Evolutionary conservation across 2,888 invertebrate species (phyloP).

Genomic region (Dromius quadrimaculatus): DNA sequence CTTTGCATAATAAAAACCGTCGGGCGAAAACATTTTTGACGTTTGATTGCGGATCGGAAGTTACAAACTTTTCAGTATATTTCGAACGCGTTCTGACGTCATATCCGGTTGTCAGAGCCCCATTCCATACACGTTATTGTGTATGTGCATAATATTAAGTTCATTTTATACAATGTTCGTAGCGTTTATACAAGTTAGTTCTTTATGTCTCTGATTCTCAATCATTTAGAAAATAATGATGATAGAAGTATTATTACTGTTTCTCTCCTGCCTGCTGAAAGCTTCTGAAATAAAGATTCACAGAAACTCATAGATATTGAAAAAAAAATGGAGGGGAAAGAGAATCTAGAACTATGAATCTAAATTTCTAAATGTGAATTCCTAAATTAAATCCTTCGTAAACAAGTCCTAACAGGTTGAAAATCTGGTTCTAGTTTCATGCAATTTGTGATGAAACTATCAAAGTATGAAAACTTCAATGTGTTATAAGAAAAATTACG

Average conservation of each 20-base stretch:
- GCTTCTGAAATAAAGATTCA: too few relatives aligned
- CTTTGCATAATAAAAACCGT: constrained; percentile 39
- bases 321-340: too few relatives aligned
- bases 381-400: too few relatives aligned
- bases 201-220: constrained; percentile 16
- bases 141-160: constrained; percentile 46
- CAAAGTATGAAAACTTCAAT: too few relatives aligned
- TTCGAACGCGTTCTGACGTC: constrained; percentile 49
- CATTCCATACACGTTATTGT: constrained; percentile 28
- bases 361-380: too few relatives aligned
- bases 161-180: constrained; percentile 32
- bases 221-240: constrained; percentile 23
- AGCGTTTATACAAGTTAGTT: constrained; percentile 23
- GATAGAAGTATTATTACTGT: constrained; percentile 59
- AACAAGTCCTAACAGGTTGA: too few relatives aligned
- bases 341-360: too few relatives aligned
- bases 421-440: too few relatives aligned
- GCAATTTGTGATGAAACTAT: too few relatives aligned
- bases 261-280: too few relatives aligned
- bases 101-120: constrained; percentile 39
- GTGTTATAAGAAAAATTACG: too few relatives aligned
- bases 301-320: too few relatives aligned
- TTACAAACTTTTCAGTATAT: constrained; percentile 45
- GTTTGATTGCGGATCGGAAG: constrained; percentile 49
- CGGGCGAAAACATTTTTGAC: constrained; percentile 40